A percentile compares a stretch with the other conserved stretches of the same genome.
Conservation (phyloP, 2,888 invertebrate species). For the Hermodice carunculata region DNA sequence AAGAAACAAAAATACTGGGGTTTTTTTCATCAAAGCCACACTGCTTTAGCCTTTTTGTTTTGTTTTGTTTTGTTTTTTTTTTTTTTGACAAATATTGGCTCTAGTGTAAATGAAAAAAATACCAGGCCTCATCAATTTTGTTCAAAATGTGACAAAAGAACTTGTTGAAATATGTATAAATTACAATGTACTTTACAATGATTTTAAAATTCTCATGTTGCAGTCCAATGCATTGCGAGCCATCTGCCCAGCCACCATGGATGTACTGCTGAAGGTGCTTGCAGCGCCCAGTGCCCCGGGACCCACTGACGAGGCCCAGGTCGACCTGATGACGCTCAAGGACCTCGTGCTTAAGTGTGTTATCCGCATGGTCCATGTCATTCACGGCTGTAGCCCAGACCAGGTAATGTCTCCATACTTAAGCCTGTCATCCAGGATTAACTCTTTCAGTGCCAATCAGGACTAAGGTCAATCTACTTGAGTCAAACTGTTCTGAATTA, state of each 20-base stretch:
- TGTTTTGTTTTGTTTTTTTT: too few species aligned
- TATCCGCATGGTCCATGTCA: constrained; percentile 73
- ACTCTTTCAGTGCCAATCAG: too few species aligned
- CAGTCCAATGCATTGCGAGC: constrained; percentile 76
- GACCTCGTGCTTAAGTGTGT: constrained; percentile 73
- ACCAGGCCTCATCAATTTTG: too few species aligned
- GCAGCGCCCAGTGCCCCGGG: constrained; percentile 15
- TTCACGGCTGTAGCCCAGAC: constrained; percentile 74
- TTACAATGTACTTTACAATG: background rate
- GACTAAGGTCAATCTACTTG: too few species aligned
- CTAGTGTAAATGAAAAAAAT: too few species aligned
- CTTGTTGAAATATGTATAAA: background rate
- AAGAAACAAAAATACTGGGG: too few species aligned
- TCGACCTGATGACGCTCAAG: constrained; percentile 70
- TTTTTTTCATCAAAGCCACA: too few species aligned
- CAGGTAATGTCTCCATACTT: constrained; percentile 50
- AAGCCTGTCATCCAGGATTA: constrained; percentile 75
- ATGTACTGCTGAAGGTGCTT: constrained; percentile 74
- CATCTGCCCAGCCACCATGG: constrained; percentile 76
- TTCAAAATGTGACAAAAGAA: background rate
- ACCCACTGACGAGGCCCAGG: constrained; percentile 43
- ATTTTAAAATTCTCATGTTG: constrained; percentile 24
- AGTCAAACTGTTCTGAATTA: too few species aligned
- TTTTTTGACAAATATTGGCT: too few species aligned
- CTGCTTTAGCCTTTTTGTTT: too few species aligned